Evolutionary conservation across 2,797 vertebrate species (phyloP).

Genomic region (Eospalax fontanierii): DNA sequence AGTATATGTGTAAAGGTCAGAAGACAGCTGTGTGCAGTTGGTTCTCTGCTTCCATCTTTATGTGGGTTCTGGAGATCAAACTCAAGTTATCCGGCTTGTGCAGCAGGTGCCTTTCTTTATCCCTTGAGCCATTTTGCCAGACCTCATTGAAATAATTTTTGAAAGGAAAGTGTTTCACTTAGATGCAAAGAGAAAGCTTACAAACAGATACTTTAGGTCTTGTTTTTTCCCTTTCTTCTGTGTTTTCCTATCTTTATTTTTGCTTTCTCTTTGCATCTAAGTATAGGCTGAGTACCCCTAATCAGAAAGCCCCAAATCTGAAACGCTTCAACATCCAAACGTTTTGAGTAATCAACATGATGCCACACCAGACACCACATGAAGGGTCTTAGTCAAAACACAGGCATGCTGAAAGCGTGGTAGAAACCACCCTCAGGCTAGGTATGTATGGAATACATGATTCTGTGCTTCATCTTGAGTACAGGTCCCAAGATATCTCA

Average conservation of each 20-base stretch:
- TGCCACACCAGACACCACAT: not conserved
- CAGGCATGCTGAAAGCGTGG: too few species aligned
- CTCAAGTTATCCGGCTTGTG: not conserved
- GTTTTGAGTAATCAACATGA: not conserved
- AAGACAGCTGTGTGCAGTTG: not conserved
- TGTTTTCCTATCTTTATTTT: too few species aligned
- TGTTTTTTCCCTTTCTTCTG: too few species aligned
- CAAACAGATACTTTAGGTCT: too few species aligned
- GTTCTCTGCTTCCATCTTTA: not conserved
- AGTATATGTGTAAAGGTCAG: not conserved
- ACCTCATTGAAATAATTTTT: not conserved
- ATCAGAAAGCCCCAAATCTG: not conserved
- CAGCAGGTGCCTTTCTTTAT: not conserved
- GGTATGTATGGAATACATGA: not conserved
- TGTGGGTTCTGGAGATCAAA: not conserved
- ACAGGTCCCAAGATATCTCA: too few species aligned
- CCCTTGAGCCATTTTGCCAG: not conserved
- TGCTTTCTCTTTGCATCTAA: too few species aligned
- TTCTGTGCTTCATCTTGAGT: not conserved
- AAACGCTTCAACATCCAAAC: not conserved
- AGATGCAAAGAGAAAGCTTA: conserved; percentile 23
- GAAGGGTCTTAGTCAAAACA: not conserved
- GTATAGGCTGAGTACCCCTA: too few species aligned
- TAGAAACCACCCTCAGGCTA: not conserved
- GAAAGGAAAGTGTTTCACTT: not conserved